Evolutionary conservation across 2,888 invertebrate genomes (phyloP).

Genomic region (Drosophila robusta): DNA sequence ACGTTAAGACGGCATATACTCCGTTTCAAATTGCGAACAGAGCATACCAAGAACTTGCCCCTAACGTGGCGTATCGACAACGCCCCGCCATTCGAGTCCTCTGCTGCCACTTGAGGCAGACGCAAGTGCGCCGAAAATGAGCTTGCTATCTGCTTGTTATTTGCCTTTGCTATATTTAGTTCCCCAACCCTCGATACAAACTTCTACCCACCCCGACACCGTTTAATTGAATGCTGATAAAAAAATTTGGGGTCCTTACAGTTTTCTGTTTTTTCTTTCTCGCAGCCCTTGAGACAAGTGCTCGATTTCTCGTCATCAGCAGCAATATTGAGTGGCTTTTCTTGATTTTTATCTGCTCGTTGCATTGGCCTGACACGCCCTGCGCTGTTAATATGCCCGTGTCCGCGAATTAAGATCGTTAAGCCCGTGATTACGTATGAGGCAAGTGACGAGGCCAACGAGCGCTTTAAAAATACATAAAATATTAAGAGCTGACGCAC

Average conservation of each 20-base stretch:
- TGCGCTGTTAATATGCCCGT: constrained; percentile 52
- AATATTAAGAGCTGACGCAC: constrained; percentile 54
- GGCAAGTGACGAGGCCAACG: constrained; percentile 33
- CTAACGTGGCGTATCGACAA: constrained; percentile 56
- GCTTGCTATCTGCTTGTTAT: constrained; percentile 40
- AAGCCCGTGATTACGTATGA: constrained; percentile 57
- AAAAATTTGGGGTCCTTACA: constrained; percentile 13
- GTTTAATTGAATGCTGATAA: constrained; percentile 51
- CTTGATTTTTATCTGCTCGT: constrained; percentile 53
- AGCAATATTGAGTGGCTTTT: constrained; percentile 41
- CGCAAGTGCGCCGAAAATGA: constrained; percentile 50
- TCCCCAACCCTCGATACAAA: neutral
- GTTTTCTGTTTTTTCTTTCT: constrained; percentile 9
- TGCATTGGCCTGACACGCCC: constrained; percentile 5
- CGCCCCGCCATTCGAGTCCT: constrained; percentile 3
- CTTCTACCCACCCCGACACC: neutral
- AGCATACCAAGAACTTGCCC: constrained; percentile 14
- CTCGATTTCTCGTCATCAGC: constrained; percentile 50
- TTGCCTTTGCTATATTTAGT: constrained; percentile 17
- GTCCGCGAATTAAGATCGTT: constrained; percentile 57
- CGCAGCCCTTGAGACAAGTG: constrained; percentile 43
- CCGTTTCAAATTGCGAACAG: too few species aligned
- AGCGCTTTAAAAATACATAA: constrained; percentile 72
- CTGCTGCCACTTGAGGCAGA: constrained; percentile 27
- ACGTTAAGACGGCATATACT: too few species aligned